A percentile compares a stretch with the other conserved stretches of the same genome.
These are phyloP conservation scores for Neolamprologus modestus DNA, from an alignment of 2,113 vertebrate genomes.

Conservation along the genomic window DNA sequence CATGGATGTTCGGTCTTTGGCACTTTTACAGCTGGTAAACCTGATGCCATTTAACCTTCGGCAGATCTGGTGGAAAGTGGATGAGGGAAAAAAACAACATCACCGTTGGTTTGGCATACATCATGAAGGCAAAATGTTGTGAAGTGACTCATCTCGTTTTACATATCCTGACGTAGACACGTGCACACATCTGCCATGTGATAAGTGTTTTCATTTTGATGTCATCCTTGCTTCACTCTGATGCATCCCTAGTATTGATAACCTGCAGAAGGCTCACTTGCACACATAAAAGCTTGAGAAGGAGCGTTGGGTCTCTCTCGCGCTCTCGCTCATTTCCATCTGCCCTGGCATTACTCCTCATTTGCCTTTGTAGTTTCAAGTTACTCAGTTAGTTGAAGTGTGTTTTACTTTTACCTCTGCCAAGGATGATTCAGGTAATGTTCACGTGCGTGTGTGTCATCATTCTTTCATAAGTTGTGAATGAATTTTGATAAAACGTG, in stretches of 20 bases:
- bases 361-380: background rate
- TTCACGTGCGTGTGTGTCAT: background rate
- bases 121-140: background rate
- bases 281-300: background rate
- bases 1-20: constrained; percentile 99
- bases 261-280: background rate
- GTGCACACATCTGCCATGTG: background rate
- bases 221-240: background rate
- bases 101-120: background rate
- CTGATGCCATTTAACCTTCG: constrained; percentile 93
- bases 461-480: background rate
- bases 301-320: background rate
- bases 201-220: background rate
- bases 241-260: background rate
- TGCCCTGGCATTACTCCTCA: background rate
- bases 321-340: background rate
- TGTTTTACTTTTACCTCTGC: background rate
- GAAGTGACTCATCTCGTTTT: background rate
- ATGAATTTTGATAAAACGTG: background rate
- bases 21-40: constrained; percentile 99
- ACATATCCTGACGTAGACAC: background rate
- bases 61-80: constrained; percentile 77
- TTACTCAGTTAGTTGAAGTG: background rate
- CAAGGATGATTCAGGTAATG: background rate
- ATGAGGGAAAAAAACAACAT: background rate